phyloP scores from a whole-genome alignment of 37 sponge, comb jelly and placozoan genomes.

The Beroe forskalii region DNA sequence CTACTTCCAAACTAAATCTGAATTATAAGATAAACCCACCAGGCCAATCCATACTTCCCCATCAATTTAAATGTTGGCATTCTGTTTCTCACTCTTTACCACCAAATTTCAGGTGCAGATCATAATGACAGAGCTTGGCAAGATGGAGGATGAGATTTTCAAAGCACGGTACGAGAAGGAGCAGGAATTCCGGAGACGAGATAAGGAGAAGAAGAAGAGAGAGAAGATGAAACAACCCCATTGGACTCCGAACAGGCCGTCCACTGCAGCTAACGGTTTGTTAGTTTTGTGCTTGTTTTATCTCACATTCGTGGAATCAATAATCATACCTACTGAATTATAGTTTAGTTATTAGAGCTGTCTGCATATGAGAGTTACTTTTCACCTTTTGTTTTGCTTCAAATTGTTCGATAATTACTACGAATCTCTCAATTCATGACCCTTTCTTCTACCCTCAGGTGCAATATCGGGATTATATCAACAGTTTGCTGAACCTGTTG shows the following conservation, averaged over 20 bases:
- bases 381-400: no score
- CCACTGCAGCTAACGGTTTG: constrained; percentile 25
- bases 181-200: constrained; percentile 70
- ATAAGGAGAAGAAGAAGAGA: constrained; percentile 74
- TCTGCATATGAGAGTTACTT: no score
- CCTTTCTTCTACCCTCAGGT: no score
- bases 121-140: constrained; percentile 82
- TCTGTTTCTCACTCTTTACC: neutral
- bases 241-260: constrained; percentile 53
- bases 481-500: constrained; percentile 54
- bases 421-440: no score
- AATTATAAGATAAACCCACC: neutral
- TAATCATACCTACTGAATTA: no score
- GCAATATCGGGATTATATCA: constrained; percentile 44
- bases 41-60: no score
- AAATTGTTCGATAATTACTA: no score
- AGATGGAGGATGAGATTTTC: constrained; percentile 84
- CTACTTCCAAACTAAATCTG: neutral
- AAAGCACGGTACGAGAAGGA: constrained; percentile 82
- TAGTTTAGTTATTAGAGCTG: no score
- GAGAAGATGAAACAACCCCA: constrained; percentile 67
- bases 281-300: no score
- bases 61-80: no score
- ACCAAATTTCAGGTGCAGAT: constrained; percentile 72
- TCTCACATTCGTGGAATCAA: no score